Evolutionary conservation across 2,888 invertebrate genomes (phyloP), one percentile per base, ranked within the genome.

Genomic region (Drosophila paramelanica): DNA sequence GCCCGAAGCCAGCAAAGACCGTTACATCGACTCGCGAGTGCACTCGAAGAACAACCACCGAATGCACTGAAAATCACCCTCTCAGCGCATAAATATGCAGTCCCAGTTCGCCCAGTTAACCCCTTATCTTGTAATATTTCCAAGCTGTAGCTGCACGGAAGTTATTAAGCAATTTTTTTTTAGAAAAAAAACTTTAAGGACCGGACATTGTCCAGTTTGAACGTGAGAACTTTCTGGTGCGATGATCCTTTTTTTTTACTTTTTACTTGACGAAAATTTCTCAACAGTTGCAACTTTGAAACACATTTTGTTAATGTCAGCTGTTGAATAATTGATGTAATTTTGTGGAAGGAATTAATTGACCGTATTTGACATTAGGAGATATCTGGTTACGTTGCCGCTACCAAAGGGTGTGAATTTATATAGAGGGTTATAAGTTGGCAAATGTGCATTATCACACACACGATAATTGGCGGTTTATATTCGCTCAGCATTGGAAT

Each of bases 261-360:
- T 81, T 56, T 57, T 73, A 73, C 25, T 46, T 71, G 70, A 67
- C 3, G 39, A 5, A 10, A 42, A 50, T 50, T 74, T 59, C 64
- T 69, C 53, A 70, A 50, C 79, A 67, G 52, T 64, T 64, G 38
- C 25, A 46, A 41, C 53, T 51, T 61, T 38, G 45, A 57, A 55
- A 46, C 59, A 23, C 39, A 47, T 36, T 39, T 50, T 14, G 27
- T 31, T 46, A 17, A 39, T 38, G 51, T 42, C 53, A 72, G 68
- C 39, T 50, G 42, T 58, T 76, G 49, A 50, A 46, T 83, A 80
- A 81, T 65, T 82, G 68, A 46, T 43, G 74, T 65, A 82, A 82
- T 85, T 80, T 70, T 80, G 83, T 78, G 83, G 76, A 82, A 80
- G 86, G 72, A 85, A 80, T 80, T 82, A 80, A 82, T 85, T 80